Evolutionary conservation across 2,888 invertebrate genomes (phyloP), one percentile per base, ranked within the genome.

Genomic region (Drosophila pegasa): DNA sequence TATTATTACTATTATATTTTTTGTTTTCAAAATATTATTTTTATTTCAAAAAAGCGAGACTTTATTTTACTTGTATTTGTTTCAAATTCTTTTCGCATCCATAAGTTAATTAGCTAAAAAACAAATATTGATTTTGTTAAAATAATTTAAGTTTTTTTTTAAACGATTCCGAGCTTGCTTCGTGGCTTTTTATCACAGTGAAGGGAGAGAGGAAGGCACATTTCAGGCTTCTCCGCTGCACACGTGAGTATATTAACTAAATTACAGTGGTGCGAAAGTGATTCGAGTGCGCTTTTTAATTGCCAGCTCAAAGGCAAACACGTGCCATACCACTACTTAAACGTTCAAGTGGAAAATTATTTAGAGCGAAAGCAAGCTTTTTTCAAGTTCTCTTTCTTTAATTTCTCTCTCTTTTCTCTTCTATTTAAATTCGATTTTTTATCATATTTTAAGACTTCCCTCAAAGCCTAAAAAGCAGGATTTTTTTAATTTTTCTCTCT

Each of bases 71-170:
- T 62, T 63, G 63, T 80, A 67, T 62, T 59, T 55, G 72, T 75
- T 73, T 63, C 29, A 72, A 20, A 29, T 16, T 45, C 12, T 56
- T 63, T 59, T 55, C 58, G 57, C 75, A 67, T 62, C 71, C 60
- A 73, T 73, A 78, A 80, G 77, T 57, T 65, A 55, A 78, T 59
- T 63, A 78, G 82, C 52, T 75, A 45, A 1, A 1, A 54, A 82
- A 76, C 75, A 74, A 31, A 64, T 55, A 56, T 82, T 78, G 2
- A 51, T 65, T 63, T 71, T 60, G 54, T 61, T 61, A 45, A 47
- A 51, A 16, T 31, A 12, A 25, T 48, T 22, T 48, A 48, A 31
- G 47, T 20, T 27, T 7, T 16, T 33, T 55, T 64, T 59, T n/a
- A 48, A 64, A 50, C 58, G 12, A 56, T 52, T 31, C 18, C 43